Evolutionary conservation across 2,113 vertebrate species (phyloP).

Genomic region (Odocoileus hemionus): DNA sequence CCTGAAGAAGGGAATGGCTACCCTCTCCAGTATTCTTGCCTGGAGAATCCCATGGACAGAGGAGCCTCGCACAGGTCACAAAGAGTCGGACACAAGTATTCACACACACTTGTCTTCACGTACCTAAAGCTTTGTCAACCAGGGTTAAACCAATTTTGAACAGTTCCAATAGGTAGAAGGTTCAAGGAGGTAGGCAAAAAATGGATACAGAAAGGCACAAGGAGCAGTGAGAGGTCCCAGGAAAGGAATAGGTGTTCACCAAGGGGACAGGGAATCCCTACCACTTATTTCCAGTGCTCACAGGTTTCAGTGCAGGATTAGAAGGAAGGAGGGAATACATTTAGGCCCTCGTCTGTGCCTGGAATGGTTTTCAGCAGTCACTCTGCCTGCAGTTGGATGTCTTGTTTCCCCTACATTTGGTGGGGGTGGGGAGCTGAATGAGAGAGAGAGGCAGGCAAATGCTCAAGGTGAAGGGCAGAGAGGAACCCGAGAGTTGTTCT

Average conservation of each 20-base stretch:
- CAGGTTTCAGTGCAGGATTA: neutral
- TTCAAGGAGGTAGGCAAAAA: neutral
- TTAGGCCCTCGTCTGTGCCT: neutral
- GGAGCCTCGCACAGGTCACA: rapidly evolving
- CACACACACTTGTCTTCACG: neutral
- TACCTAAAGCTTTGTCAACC: neutral
- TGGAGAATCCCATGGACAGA: neutral
- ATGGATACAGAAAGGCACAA: neutral
- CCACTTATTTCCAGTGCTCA: neutral
- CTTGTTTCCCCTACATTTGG: neutral
- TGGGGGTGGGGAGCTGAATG: neutral
- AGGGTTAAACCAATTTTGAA: neutral
- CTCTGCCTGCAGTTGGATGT: neutral
- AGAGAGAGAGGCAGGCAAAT: neutral
- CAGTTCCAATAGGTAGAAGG: neutral
- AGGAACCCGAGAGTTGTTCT: neutral
- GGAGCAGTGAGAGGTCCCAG: neutral
- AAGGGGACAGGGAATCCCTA: neutral
- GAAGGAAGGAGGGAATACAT: neutral
- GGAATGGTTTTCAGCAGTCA: neutral
- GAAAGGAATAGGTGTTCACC: neutral
- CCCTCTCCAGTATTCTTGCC: neutral
- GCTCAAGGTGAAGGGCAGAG: neutral
- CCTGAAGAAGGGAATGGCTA: neutral
- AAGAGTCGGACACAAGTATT: neutral